Conservation (phyloP, 2,113 vertebrate species). For the Noctilio leporinus region DNA sequence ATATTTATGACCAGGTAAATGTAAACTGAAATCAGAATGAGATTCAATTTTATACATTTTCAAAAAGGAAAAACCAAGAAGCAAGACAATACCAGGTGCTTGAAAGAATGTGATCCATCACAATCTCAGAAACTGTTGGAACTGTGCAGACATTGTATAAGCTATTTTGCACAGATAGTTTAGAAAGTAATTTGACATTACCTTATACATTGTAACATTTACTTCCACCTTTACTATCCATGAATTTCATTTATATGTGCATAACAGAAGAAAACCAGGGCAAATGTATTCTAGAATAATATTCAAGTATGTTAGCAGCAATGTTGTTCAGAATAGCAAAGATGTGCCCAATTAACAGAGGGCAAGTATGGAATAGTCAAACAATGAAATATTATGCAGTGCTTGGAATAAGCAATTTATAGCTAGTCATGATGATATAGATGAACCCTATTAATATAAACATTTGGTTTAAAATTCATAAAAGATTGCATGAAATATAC, state of each 20-base stretch:
- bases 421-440: neutral
- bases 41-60: constrained; percentile 12
- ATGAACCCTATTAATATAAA: neutral
- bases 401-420: neutral
- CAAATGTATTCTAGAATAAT: neutral
- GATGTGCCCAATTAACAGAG: neutral
- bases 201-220: neutral
- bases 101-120: neutral
- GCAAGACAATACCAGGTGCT: neutral
- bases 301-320: neutral
- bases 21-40: neutral
- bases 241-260: neutral
- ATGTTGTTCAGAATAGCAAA: neutral
- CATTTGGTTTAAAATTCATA: neutral
- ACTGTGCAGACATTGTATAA: neutral
- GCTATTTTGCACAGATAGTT: neutral
- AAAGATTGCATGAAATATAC: neutral
- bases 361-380: neutral
- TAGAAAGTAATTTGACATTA: neutral
- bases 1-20: constrained; percentile 19
- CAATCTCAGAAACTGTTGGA: neutral
- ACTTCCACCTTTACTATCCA: neutral
- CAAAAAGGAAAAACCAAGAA: neutral
- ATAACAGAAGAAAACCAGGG: neutral
- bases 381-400: neutral